Percentiles rank a stretch among this genome's conserved stretches.
phyloP scores from a whole-genome alignment of 1,140 invertebrate genomes.

The Oedothorax gibbosus region DNA sequence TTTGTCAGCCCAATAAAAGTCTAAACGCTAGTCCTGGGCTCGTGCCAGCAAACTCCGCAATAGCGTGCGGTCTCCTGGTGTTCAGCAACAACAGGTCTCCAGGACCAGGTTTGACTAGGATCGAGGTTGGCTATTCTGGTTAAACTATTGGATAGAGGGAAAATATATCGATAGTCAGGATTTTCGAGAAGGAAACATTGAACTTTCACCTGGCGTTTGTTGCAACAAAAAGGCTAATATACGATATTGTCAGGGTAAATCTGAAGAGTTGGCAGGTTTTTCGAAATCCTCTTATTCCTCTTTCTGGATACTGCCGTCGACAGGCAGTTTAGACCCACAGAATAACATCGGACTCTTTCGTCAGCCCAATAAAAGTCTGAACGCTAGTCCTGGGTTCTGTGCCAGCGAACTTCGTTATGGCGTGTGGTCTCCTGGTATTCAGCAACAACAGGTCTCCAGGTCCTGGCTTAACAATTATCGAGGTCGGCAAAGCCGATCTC shows the following conservation, averaged over 20 bases:
- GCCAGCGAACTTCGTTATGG: neutral
- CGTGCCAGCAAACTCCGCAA: neutral
- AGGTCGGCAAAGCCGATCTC: neutral
- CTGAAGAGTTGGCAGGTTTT: too few relatives aligned
- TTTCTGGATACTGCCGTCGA: too few relatives aligned
- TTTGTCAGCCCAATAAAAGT: conserved; percentile 15
- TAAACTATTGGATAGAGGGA: too few relatives aligned
- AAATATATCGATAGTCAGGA: too few relatives aligned
- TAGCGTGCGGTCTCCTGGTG: neutral
- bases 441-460: neutral
- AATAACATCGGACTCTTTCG: neutral
- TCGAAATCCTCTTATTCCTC: too few relatives aligned
- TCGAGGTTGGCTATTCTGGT: neutral
- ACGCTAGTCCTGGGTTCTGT: neutral
- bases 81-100: conserved; percentile 1
- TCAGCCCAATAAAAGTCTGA: conserved; percentile 20
- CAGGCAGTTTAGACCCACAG: conserved; percentile 2
- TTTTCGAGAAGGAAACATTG: too few relatives aligned
- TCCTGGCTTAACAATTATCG: conserved; percentile 12
- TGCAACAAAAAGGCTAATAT: too few relatives aligned
- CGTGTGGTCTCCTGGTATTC: neutral
- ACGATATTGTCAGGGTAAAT: too few relatives aligned
- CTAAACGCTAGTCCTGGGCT: neutral
- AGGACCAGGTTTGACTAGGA: neutral
- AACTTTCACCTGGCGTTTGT: too few relatives aligned